Evolutionary conservation across 1,140 invertebrate species (phyloP).

Genomic region (Drosophila serrata): DNA sequence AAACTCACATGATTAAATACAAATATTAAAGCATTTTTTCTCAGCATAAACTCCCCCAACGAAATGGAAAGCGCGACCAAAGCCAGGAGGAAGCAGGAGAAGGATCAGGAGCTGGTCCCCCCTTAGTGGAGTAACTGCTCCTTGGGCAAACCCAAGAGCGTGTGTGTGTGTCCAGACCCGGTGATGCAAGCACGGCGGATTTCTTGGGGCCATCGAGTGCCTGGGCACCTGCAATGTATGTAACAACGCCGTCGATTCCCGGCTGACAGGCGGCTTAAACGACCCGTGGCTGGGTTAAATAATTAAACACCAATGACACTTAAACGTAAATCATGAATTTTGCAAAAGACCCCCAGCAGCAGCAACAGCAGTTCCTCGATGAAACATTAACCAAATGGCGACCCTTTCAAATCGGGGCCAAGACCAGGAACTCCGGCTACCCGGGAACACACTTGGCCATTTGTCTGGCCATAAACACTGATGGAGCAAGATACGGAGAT

Average conservation of each 20-base stretch:
- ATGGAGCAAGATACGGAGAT: conserved; percentile 23
- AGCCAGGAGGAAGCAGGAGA: background rate
- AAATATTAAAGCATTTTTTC: background rate
- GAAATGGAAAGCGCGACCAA: conserved; percentile 71
- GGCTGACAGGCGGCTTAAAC: conserved; percentile 59
- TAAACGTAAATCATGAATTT: conserved; percentile 84
- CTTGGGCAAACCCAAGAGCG: conserved; percentile 37
- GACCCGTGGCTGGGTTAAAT: conserved; percentile 70
- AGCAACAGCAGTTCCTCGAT: conserved; percentile 42
- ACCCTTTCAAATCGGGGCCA: conserved; percentile 51
- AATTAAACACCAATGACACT: conserved; percentile 83
- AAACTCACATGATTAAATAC: background rate
- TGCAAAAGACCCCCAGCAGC: conserved; percentile 56
- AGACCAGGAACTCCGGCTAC: conserved; percentile 2
- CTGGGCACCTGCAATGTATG: conserved; percentile 18
- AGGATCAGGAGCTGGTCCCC: conserved; percentile 18
- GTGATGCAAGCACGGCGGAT: conserved; percentile 12
- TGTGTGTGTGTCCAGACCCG: conserved; percentile 2
- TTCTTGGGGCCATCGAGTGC: conserved; percentile 19
- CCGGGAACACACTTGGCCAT: conserved; percentile 6
- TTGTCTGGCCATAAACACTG: conserved; percentile 64
- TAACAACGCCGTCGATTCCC: conserved; percentile 28
- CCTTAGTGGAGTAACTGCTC: conserved; percentile 3
- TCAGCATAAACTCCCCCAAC: conserved; percentile 8
- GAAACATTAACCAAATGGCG: conserved; percentile 71